Evolutionary conservation across 2,888 invertebrate species (phyloP), one percentile per base, ranked within the genome.

Genomic region (Oxystoma pomonae): DNA sequence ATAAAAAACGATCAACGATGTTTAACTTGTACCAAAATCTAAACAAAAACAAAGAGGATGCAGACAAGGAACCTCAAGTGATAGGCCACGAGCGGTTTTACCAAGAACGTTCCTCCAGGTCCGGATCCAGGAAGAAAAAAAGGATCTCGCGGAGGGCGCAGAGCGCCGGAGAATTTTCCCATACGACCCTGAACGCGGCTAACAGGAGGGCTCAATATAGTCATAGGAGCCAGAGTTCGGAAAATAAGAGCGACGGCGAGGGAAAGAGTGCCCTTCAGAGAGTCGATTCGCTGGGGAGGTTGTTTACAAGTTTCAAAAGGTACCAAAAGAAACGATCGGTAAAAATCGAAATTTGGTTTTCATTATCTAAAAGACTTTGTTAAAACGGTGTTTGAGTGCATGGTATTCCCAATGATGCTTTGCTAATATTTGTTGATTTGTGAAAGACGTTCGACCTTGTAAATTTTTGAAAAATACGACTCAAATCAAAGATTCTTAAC

Each of bases 41-140:
- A 79, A 81, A 87, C 72, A 84, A 85, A 17, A n/a, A n/a, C n/a
- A 84, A 83, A 60, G 84, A 81, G 20, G 70, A 72, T 16, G 83
- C 82, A 20, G 83, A 81, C 50, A 81, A 76, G 72, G 86, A 81
- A 71, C 84, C 83, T 20, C 86, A 87, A 73, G 87, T 89, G 1
- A 92, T 91, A 5, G 92, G 92, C 0, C 92, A 92, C 73, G 92
- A 92, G 73, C 83, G 91, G 71, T 92, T 91, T 76, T 91, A 90
- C 72, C 89, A 90, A 74, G 87, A 88, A 63, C 81, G 90, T 0
- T 83, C 86, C 1, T 78, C 81, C 16, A 80, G 83, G 72, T 60
- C 65, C 16, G 67, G 70, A 80, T 82, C 75, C n/a, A 71, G 70
- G 16, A 71, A 83, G 78, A 83, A 82, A 75, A 85, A 85, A 76